Percentiles rank a stretch among this genome's conserved stretches.
phyloP scores from a whole-genome alignment of 2,113 vertebrate species.

The Coturnix japonica region DNA sequence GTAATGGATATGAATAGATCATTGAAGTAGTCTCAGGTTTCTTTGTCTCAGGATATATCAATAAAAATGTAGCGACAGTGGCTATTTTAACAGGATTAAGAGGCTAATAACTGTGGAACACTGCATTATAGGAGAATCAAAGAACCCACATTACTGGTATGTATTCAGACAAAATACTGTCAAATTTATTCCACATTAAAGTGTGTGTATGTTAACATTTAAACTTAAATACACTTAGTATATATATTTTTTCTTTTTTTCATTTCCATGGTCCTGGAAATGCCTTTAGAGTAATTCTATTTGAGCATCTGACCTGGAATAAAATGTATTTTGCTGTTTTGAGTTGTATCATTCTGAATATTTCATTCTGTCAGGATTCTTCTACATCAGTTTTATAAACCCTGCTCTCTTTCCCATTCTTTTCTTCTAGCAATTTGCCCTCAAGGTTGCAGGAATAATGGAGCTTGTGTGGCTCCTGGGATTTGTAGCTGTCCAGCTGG shows the following conservation, averaged over 20 bases:
- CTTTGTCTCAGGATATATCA: neutral
- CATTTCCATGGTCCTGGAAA: neutral
- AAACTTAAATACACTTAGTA: neutral
- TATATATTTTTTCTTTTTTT: neutral
- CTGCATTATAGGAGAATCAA: neutral
- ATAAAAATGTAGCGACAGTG: neutral
- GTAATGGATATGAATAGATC: neutral
- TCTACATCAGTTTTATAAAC: conserved; percentile 35
- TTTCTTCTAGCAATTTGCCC: conserved; percentile 83
- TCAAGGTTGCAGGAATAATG: conserved; percentile 86
- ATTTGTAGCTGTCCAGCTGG: conserved; percentile 89
- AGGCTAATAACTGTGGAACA: neutral
- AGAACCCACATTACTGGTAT: neutral
- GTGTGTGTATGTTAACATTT: neutral
- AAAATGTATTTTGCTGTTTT: conserved; percentile 46
- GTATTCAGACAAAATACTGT: neutral
- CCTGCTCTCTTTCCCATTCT: conserved; percentile 47
- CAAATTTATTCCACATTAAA: neutral
- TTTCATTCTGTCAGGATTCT: conserved; percentile 53
- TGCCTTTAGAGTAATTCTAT: neutral
- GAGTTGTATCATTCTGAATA: conserved; percentile 44
- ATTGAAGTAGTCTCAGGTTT: neutral
- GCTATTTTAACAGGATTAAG: neutral
- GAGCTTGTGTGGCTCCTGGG: conserved; percentile 85
- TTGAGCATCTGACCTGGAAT: conserved; percentile 1